Base-by-base conservation (phyloP, 2,113 vertebrate species). In the Fulica atra region DNA sequence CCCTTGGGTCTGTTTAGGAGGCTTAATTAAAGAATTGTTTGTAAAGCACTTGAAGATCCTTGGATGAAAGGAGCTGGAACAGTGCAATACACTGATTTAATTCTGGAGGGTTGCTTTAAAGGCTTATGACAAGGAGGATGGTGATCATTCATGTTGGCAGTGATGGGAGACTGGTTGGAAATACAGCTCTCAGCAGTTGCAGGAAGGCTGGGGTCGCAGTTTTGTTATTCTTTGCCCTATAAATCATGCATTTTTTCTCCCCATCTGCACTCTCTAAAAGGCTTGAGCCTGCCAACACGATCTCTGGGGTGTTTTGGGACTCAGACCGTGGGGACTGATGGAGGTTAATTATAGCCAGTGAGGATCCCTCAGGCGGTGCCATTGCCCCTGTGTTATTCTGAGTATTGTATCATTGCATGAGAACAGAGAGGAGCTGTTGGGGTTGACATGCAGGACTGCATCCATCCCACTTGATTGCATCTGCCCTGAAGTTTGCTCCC, bases 1-100 rank as follows among this genome's bases (percentile, higher is more conserved):
- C 71, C 87, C 4, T 0, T 44, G 60, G 84, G 65, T 82, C 72
- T 86, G 24, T 51, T 92, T 81, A 53, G 54, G 50, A 92, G 60
- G 65, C 16, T 96, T 93, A 96, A 96, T 96, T 78, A 95, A 92
- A 48, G 64, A 56, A 53, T 73, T 88, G 83, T 78, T 93, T 88
- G 68, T 79, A 74, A 92, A 88, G 72, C 57, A 40, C 24, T 86
- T 26, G 59, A 82, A 81, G 78, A 44, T 68, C 66, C 59, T 38
- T 73, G 66, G 86, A 81, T 91, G 91, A 94, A 95, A 94, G 66
- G 91, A 80, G 0, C 73, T 91, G 92, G 65, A 69, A n/a, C 69
- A 5, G 0, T 61, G 86, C 71, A 64, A 48, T 56, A n/a, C 16
- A 18, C 51, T 28, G 71, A 54, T 81, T 88, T 89, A 72, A 88